Base-by-base conservation (phyloP, 2,113 vertebrate genomes). In the Rhinoptilus africanus region DNA sequence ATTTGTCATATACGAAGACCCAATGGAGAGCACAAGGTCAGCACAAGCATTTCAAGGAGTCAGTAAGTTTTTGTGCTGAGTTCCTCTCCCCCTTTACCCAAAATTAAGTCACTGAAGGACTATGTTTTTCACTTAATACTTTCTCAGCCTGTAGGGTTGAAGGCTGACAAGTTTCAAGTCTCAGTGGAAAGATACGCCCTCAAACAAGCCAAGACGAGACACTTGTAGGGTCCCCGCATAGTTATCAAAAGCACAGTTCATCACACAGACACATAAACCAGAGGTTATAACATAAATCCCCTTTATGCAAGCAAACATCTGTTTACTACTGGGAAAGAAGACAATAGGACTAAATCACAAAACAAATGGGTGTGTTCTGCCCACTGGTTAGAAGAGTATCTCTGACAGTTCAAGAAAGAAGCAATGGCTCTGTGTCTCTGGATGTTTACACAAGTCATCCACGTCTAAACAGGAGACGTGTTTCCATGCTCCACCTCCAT, bases 301-400 rank as follows among this genome's bases (percentile, higher is more conserved):
- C 75, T 84, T 81, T 81, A 67, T 92, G 86, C 37, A 96, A 84
- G 73, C 45, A 83, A 96, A 67, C 41, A 92, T 47, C 53, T 69
- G 37, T 56, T 94, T 62, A 69, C 63, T 77, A 45, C 63, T 57
- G 56, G 47, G 66, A 89, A 93, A 92, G 74, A 80, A 54, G 83
- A 82, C 43, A 71, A 37, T 12, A 69, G 45, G 81, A 88, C 37
- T 86, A 78, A 92, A 94, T 71, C 57, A 89, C 37, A 88, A 71
- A 59, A 86, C 50, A 87, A 12, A 56, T 59, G 27, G 27, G 56
- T 71, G 53, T 72, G 41, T 66, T 92, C 62, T 95, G 88, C 47
- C 63, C 54, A 51, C 28, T 83, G 67, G 57, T 82, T 66, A 76
- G 77, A 82, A 34, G 22, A 66, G 12, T 34, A 76, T 85, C 18